phyloP scores from a whole-genome alignment of 2,113 vertebrate genomes.

The Callopanchax toddi region DNA sequence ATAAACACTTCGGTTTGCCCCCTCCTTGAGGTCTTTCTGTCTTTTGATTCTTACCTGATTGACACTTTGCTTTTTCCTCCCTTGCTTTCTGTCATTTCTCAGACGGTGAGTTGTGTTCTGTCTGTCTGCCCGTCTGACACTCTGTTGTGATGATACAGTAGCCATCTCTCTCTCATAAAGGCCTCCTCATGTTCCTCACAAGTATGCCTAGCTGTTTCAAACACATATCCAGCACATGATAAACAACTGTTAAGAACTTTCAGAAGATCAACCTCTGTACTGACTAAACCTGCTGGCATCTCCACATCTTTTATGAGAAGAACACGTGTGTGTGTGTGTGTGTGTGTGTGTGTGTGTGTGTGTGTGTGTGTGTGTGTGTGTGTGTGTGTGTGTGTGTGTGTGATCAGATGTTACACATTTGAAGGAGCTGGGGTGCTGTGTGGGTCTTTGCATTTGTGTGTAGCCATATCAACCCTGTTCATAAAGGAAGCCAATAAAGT shows the following conservation, averaged over 20 bases:
- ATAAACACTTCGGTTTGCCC: conserved; percentile 30
- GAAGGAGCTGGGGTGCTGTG: conserved; percentile 8
- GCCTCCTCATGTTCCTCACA: conserved; percentile 43
- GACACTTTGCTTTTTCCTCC: conserved; percentile 86
- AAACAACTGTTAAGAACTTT: conserved; percentile 11
- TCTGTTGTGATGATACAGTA: conserved; percentile 63
- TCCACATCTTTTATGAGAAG: conserved; percentile 76
- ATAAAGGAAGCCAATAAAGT: background rate
- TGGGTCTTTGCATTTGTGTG: conserved; percentile 26
- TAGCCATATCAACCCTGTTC: conserved; percentile 7
- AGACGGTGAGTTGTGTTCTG: conserved; percentile 76
- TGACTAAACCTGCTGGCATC: conserved; percentile 9
- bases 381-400: conserved; percentile 57
- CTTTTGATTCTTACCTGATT: conserved; percentile 79
- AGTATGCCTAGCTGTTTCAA: conserved; percentile 29
- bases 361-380: conserved; percentile 68
- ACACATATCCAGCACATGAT: conserved; percentile 32
- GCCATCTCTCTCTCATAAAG: conserved; percentile 81
- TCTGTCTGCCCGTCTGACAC: conserved; percentile 45
- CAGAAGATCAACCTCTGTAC: background rate
- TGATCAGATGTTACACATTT: conserved; percentile 50
- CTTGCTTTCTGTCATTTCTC: conserved; percentile 74
- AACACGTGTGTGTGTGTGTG: conserved; percentile 72
- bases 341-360: conserved; percentile 69
- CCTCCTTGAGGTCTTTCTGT: conserved; percentile 56